A percentile compares a stretch with the other conserved stretches of the same genome.
These are phyloP conservation scores for Caenorhabditis remanei DNA, from an alignment of 1,140 invertebrate genomes.

Conservation along the genomic window DNA sequence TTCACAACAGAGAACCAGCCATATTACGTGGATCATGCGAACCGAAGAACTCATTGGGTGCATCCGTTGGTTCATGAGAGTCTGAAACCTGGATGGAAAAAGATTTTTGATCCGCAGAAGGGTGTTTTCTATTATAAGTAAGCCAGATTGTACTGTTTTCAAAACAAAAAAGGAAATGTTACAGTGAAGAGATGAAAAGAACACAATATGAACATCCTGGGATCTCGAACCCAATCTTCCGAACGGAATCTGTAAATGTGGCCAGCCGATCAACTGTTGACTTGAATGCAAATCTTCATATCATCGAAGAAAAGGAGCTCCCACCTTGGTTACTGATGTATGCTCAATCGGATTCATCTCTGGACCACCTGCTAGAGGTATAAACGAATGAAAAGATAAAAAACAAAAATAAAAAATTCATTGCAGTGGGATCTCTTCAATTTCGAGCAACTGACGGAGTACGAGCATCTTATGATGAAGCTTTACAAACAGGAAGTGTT, in stretches of 20 bases:
- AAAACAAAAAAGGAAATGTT: background rate
- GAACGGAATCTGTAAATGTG: constrained; percentile 37
- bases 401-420: constrained; percentile 10
- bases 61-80: constrained; percentile 31
- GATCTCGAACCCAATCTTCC: constrained; percentile 25
- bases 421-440: constrained; percentile 52
- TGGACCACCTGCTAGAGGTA: constrained; percentile 52
- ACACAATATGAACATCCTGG: constrained; percentile 38
- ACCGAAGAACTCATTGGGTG: constrained; percentile 38
- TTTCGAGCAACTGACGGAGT: constrained; percentile 49
- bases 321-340: constrained; percentile 47
- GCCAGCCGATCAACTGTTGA: constrained; percentile 1
- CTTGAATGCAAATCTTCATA: constrained; percentile 13
- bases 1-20: constrained; percentile 40
- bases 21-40: constrained; percentile 29
- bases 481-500: constrained; percentile 54
- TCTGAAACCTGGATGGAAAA: constrained; percentile 41
- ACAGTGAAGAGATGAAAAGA: constrained; percentile 34
- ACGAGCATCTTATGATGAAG: constrained; percentile 49
- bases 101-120: constrained; percentile 37
- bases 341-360: constrained; percentile 38
- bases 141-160: background rate
- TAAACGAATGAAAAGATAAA: background rate
- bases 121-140: constrained; percentile 32
- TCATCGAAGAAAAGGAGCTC: constrained; percentile 30